Percentiles rank a stretch among this genome's conserved stretches.
Evolutionary conservation across 1,140 invertebrate genomes (phyloP).

Genomic region (Drosophila leontia): DNA sequence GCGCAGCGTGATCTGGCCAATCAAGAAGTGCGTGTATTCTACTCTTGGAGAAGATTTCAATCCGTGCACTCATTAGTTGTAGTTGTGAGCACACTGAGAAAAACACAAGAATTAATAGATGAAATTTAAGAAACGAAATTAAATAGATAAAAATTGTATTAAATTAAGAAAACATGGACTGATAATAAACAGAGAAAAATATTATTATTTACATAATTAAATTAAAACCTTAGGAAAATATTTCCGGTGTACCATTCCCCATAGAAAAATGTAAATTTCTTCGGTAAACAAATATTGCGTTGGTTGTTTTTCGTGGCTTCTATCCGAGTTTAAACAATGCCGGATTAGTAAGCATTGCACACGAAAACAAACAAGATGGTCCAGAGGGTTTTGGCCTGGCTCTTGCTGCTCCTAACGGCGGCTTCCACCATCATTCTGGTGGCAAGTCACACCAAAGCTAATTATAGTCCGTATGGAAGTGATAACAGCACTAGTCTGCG

Average conservation of each 20-base stretch:
- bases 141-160: too few species aligned
- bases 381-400: slow-evolving; percentile 3
- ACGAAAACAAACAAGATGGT: slow-evolving; percentile 59
- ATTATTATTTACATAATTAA: too few species aligned
- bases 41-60: not conserved
- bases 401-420: slow-evolving; percentile 32
- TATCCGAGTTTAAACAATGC: slow-evolving; percentile 5
- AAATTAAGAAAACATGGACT: too few species aligned
- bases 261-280: slow-evolving; percentile 49
- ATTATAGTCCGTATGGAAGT: not conserved
- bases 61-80: not conserved
- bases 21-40: slow-evolving; percentile 8
- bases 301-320: slow-evolving; percentile 6
- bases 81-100: not conserved
- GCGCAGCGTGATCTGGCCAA: slow-evolving; percentile 18
- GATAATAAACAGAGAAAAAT: not conserved
- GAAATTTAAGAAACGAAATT: not conserved
- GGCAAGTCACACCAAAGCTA: slow-evolving; percentile 19
- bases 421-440: slow-evolving; percentile 16
- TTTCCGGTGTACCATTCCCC: slow-evolving; percentile 6
- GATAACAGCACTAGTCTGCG: slow-evolving; percentile 10
- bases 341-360: slow-evolving; percentile 48
- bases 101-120: not conserved
- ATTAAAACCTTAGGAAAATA: not conserved
- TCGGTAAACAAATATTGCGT: slow-evolving; percentile 59